Conservation (phyloP, 2,113 vertebrate species). For the Nicator chloris region DNA sequence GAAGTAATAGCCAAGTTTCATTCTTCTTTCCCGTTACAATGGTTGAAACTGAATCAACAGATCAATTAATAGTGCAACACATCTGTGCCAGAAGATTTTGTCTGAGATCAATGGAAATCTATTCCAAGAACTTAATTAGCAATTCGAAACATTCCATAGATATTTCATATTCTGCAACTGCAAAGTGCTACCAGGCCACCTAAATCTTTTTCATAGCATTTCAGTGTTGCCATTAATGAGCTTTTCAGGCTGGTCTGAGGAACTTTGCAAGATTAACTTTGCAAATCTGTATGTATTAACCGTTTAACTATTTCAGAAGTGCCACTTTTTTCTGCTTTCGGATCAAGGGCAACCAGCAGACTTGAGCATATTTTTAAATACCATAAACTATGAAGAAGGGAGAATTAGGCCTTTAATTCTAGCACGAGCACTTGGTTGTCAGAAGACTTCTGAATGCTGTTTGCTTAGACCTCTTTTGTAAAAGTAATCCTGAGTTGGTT, state of each 20-base stretch:
- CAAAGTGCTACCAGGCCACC: not conserved
- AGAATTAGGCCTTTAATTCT: slow-evolving; percentile 31
- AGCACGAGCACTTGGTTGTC: not conserved
- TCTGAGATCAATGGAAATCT: not conserved
- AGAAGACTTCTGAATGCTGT: not conserved
- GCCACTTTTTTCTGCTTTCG: slow-evolving; percentile 1
- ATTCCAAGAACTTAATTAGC: not conserved
- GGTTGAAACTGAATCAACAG: slow-evolving; percentile 22
- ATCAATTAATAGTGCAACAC: slow-evolving; percentile 33
- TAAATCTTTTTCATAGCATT: not conserved
- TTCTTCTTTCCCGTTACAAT: slow-evolving; percentile 4
- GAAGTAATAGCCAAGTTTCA: not conserved
- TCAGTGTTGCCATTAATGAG: slow-evolving; percentile 16
- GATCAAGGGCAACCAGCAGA: slow-evolving; percentile 19
- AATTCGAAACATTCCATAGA: not conserved
- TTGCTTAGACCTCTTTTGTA: not conserved
- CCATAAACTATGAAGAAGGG: not conserved
- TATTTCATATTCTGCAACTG: not conserved
- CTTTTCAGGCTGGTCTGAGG: slow-evolving; percentile 1
- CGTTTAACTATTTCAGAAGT: slow-evolving; percentile 28
- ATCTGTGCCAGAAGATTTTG: not conserved
- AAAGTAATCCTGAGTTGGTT: slow-evolving; percentile 23
- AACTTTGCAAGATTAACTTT: slow-evolving; percentile 46
- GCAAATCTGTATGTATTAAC: slow-evolving; percentile 27
- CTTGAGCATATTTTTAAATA: slow-evolving; percentile 42